phyloP scores from a whole-genome alignment of 2,797 vertebrate genomes.

The Graptemys geographica region DNA sequence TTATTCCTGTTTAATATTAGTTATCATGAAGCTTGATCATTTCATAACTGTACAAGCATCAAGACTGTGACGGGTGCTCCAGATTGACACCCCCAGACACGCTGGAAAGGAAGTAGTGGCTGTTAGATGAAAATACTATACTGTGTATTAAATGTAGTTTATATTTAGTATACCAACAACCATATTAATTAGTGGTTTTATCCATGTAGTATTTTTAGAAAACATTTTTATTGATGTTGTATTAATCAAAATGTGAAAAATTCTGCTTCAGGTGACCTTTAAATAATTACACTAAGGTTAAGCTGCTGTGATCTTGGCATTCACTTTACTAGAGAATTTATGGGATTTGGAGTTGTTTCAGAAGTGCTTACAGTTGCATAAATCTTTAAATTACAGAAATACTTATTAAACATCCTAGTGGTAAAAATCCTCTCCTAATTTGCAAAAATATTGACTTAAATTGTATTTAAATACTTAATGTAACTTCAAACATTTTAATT shows the following conservation, averaged over 20 bases:
- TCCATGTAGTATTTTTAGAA: not conserved
- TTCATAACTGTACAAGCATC: not conserved
- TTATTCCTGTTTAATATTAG: not conserved
- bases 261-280: not conserved
- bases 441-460: not conserved
- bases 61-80: conserved; percentile 3
- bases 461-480: not conserved
- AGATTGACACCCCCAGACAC: not conserved
- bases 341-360: not conserved
- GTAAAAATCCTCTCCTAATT: not conserved
- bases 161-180: not conserved
- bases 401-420: not conserved
- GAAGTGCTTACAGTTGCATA: not conserved
- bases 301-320: fast-evolving
- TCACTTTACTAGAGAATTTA: not conserved
- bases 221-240: not conserved
- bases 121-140: conserved; percentile 13
- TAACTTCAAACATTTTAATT: not conserved
- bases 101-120: not conserved
- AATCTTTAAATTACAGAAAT: not conserved
- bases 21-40: fast-evolving
- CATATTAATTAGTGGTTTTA: not conserved
- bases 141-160: conserved; percentile 51
- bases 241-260: not conserved
- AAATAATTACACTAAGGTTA: not conserved